Evolutionary conservation across 1,140 invertebrate species (phyloP).

Genomic region (Sycophila sp.): DNA sequence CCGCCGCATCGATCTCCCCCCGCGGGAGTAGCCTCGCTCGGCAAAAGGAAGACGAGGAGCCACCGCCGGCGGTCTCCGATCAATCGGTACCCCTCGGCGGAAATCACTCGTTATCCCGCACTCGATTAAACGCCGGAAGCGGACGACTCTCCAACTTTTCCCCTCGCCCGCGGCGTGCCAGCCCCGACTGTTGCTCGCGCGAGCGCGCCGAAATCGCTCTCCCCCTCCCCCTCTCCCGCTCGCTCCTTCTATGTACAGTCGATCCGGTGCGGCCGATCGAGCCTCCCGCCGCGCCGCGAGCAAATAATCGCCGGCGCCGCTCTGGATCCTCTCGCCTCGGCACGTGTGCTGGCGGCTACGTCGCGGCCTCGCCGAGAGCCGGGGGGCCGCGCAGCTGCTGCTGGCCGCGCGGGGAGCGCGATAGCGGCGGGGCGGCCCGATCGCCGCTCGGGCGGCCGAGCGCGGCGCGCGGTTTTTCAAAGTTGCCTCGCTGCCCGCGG

Average conservation of each 20-base stretch:
- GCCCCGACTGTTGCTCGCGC: not conserved
- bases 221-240: not conserved
- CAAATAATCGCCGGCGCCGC: not conserved
- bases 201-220: constrained; percentile 5
- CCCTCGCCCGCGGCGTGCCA: not conserved
- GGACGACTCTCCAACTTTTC: not conserved
- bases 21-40: not conserved
- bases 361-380: not conserved
- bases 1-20: no score
- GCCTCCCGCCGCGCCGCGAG: not conserved
- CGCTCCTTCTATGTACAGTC: no score
- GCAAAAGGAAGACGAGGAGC: not conserved
- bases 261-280: no score
- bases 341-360: constrained; percentile 36
- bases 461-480: constrained; percentile 36
- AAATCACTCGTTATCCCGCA: not conserved
- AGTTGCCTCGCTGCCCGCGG: constrained; percentile 18
- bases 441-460: constrained; percentile 31
- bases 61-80: no score
- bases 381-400: constrained; percentile 13
- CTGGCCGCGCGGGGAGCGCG: constrained; percentile 32
- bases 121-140: not conserved
- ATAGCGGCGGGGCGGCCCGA: constrained; percentile 24
- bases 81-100: not conserved
- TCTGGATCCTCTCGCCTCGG: no score